phyloP scores from a whole-genome alignment of 2,888 invertebrate species.

The Leptinotarsa rubiginosa region DNA sequence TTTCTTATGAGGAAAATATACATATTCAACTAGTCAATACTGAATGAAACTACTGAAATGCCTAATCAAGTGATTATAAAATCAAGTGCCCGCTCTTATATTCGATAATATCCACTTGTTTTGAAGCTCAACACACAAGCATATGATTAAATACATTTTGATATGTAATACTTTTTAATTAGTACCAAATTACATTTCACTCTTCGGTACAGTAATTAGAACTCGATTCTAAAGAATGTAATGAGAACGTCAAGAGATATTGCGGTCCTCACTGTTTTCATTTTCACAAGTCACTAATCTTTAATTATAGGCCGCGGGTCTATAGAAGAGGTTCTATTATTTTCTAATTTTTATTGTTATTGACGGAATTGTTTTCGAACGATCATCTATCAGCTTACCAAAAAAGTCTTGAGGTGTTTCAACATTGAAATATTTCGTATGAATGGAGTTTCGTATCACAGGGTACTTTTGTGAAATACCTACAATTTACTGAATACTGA shows the following conservation, averaged over 20 bases:
- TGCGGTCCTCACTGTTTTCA: not conserved
- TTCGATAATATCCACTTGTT: not conserved
- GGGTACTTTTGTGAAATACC: too few species aligned
- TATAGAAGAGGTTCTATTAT: not conserved
- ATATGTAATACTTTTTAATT: slow-evolving; percentile 19
- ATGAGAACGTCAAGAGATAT: slow-evolving; percentile 5
- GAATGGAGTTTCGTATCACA: too few species aligned
- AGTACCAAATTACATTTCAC: slow-evolving; percentile 16
- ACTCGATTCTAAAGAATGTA: not conserved
- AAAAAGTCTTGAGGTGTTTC: too few species aligned
- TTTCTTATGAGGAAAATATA: too few species aligned
- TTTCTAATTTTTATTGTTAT: not conserved
- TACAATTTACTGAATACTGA: too few species aligned
- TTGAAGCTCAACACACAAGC: not conserved
- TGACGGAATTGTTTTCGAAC: not conserved
- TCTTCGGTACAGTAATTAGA: slow-evolving; percentile 16
- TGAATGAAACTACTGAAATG: not conserved
- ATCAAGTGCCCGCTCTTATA: not conserved
- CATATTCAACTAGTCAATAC: too few species aligned
- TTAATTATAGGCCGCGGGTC: slow-evolving; percentile 2
- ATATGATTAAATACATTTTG: not conserved
- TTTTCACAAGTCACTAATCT: slow-evolving; percentile 18
- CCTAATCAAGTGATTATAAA: not conserved
- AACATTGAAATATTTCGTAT: not conserved
- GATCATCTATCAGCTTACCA: too few species aligned